Evolutionary conservation across 2,888 invertebrate species (phyloP).

Genomic region (Pammene aurita): DNA sequence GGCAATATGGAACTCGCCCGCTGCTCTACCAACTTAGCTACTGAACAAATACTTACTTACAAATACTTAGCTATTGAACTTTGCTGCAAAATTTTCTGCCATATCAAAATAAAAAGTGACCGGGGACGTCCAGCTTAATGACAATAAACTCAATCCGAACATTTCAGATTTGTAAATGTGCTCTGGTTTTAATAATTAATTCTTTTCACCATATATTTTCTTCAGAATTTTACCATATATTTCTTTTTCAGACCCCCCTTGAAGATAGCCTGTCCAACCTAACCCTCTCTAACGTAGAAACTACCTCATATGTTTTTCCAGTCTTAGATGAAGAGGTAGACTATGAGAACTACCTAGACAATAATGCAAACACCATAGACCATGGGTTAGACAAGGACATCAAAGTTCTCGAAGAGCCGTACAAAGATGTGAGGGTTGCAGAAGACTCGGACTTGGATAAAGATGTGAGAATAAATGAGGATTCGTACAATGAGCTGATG

Average conservation of each 20-base stretch:
- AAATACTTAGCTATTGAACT: too few relatives aligned
- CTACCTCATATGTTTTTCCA: conserved; percentile 7
- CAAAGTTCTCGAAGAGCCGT: neutral
- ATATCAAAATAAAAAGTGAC: too few relatives aligned
- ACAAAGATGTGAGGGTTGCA: neutral
- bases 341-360: neutral
- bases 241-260: conserved; percentile 11
- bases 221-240: neutral
- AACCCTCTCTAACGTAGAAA: conserved; percentile 10
- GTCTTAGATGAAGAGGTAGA: neutral
- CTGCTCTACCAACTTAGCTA: too few relatives aligned
- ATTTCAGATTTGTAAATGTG: too few relatives aligned
- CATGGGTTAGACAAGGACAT: neutral
- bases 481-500: conserved; percentile 7
- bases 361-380: neutral
- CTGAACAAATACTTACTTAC: too few relatives aligned
- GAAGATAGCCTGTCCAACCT: conserved; percentile 24
- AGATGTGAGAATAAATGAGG: neutral
- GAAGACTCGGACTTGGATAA: neutral
- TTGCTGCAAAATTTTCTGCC: too few relatives aligned
- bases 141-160: too few relatives aligned
- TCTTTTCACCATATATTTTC: too few relatives aligned
- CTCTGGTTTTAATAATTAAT: too few relatives aligned
- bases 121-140: too few relatives aligned
- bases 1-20: too few relatives aligned